Base-by-base conservation (phyloP, 2,113 vertebrate genomes). In the Mesoclemmys tuberculata region DNA sequence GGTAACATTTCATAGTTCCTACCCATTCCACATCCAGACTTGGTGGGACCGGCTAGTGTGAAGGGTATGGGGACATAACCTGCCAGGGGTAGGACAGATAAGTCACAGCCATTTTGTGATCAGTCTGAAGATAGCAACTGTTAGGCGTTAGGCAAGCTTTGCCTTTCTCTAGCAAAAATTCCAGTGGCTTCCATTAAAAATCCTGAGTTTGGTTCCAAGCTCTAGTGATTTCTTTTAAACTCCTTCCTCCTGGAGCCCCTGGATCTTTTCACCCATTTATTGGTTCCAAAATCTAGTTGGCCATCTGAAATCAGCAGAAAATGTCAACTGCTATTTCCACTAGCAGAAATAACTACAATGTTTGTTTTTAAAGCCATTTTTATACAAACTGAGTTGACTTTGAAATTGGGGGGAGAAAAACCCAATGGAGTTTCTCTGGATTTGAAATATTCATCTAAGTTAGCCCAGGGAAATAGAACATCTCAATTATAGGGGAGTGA, bases 41-140 rank as follows among this genome's bases (percentile, higher is more conserved):
- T 77, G 74, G 22, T 77, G 68, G 1, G 38, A 41, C 5, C 21
- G 24, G 19, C 68, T 74, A 24, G 27, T 44, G 41, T 46, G 74
- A 77, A 26, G 26, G 16, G n/a, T 46, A 27, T 77, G 24, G 74
- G 74, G 14, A 44, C 44, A 44, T 75, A 27, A 77, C 41, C 41
- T 46, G 41, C 6, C n/a, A 77, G 44, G 13, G 41, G 3, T 77
- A 26, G 74, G 41, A 16, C 41, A 77, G 41, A 77, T 77, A 26
- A 46, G 26, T 46, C 8, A 75, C 0, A 0, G 29, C 38, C 29
- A 11, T n/a, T 52, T n/a, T 35, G 48, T 12, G 6, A 9, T 80
- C 8, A 9, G 18, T 51, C 31, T 52, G 29, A 18, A 24, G 18
- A 51, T 21, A 19, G 48, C 16, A 19, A 29, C 56, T 85, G 38